Base-by-base conservation (phyloP, 1,140 invertebrate species). In the Drosophila aff. region DNA sequence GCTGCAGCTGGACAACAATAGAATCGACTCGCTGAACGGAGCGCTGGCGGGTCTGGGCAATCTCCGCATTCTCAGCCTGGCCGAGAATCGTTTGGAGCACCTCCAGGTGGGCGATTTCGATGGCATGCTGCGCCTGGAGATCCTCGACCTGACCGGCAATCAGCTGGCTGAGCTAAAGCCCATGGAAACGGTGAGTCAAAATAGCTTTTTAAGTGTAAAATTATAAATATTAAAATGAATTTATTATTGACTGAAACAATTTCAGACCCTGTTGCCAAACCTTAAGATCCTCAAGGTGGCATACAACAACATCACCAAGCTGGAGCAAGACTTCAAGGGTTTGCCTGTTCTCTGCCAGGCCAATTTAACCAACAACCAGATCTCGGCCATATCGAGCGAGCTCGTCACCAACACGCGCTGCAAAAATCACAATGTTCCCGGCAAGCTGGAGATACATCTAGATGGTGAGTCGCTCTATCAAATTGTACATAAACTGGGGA, bases 311-410 rank as follows among this genome's bases (percentile, higher is more conserved):
- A 93, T 97, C 4, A 95, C 95, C 6, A 93, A 95, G 36, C 93
- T 97, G 62, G 96, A 96, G 36, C 95, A 95, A 79, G 96, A 97
- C 92, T 97, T 97, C 89, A 96, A 96, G 73, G 96, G 96, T 2
- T 93, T 97, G 55, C 96, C 96, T 2, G 95, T 95, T 0, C 93
- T 97, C 4, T 97, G 96, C 83, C 94, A 95, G 85, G 96, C 96
- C 2, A 96, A 97, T 91, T 93, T 97, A 3, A 96, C 96, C 4
- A 94, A 95, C 76, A 97, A 97, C 87, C 94, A 95, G 63, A 97
- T 97, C 71, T 93, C 94, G 38, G 93, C 94, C 8, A 94, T 97
- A 11, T 95, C 96, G 46, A 94, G 95, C 31, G 96, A 97, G 82
- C 93, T 97, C 11, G 96, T 96, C 0, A 95, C 96, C 4, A 96